Evolutionary conservation across 2,888 invertebrate species (phyloP), one percentile per base, ranked within the genome.

Genomic region (Chydorus sphaericus): DNA sequence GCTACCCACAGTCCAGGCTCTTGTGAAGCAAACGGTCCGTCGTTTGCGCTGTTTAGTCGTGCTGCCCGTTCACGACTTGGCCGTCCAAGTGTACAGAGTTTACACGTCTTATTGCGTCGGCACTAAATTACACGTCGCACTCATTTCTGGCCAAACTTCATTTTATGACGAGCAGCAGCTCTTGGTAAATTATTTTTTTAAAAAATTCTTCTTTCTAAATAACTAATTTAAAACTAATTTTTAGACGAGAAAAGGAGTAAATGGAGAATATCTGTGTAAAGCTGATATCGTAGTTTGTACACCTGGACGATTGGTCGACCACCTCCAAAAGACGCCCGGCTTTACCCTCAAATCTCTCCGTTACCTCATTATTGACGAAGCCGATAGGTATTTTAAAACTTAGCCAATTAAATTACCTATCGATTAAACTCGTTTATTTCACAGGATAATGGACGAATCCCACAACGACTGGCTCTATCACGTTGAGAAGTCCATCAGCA

Each of bases 301-400:
- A 16, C 91, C 94, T 29, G 94, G 94, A 14, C 78, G 96, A 57
- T 72, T 97, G 54, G 83, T 94, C 0, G 92, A 94, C 68, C 96
- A 97, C 70, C 73, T 97, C 59, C 83, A 84, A 68, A 78, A 80
- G 61, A 91, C 91, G 0, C 74, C 81, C 66, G 88, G 87, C 18
- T 83, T 91, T 66, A 77, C 80, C 54, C 69, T 91, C 36, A 76
- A 78, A 62, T 68, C 78, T 62, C 71, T 91, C 1, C 77, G 81
- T 65, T 91, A 84, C 71, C 72, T 93, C 44, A 80, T 98, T 0
- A 86, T 98, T 57, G 98, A 98, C 70, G 98, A 98, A 75, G 98
- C 98, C 6, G 98, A 98, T 72, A 44, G 44, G 44, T 44, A 44
- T 39, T 4, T 8, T 39, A 16, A 16, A n/a, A n/a, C n/a, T n/a